Conservation (phyloP, 1,140 invertebrate genomes). For the Microplitis demolitor region DNA sequence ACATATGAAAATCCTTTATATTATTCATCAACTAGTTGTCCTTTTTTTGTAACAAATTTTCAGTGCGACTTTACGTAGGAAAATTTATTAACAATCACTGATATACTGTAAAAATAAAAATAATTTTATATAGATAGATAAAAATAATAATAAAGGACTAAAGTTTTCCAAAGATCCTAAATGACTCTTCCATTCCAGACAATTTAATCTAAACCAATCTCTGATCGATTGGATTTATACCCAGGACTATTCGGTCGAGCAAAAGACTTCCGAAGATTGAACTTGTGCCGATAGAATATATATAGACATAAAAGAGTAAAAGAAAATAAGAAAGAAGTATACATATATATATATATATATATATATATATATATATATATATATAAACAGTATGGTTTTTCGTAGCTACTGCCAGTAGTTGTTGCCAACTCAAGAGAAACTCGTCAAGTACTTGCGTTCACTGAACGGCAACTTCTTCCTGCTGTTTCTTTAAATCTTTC, state of each 20-base stretch:
- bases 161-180: not conserved
- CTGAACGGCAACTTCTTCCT: not conserved
- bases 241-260: conserved; percentile 1
- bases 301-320: not conserved
- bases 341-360: not conserved
- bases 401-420: not conserved
- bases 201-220: conserved; percentile 18
- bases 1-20: no score
- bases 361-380: not conserved
- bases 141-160: not conserved
- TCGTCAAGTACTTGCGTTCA: not conserved
- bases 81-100: not conserved
- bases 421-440: not conserved
- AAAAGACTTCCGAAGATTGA: conserved; percentile 10
- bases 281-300: not conserved
- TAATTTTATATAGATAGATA: not conserved
- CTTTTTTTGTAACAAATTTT: no score
- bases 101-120: not conserved
- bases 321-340: not conserved
- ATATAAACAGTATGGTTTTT: not conserved
- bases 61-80: no score
- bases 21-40: no score
- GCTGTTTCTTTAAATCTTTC: not conserved
- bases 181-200: conserved; percentile 6
- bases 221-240: not conserved